Evolutionary conservation across 1,140 invertebrate species (phyloP), one percentile per base, ranked within the genome.

Genomic region (Drosophila sulfurigaster): DNA sequence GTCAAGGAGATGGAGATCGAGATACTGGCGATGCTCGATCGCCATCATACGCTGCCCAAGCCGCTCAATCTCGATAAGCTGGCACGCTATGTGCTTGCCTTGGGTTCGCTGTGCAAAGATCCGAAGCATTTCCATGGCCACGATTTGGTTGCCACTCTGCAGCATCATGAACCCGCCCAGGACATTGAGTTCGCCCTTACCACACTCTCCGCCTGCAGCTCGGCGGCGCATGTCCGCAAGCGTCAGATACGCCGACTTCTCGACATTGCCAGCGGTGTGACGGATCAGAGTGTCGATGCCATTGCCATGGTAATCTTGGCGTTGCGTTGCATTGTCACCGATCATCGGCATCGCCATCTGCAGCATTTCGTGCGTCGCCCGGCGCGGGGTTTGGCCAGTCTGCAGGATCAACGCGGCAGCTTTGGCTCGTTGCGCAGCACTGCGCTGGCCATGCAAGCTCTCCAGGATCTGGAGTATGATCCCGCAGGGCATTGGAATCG

Each of bases 1-100:
- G 94, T 94, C 4, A 97, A 97, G 81, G 96, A 97, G 86, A 95
- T 97, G 94, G 96, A 97, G 90, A 94, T 97, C 32, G 96, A 97
- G 81, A 95, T 97, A 48, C 94, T 97, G 1, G 93, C 97, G n/a
- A 94, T 96, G 86, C 94, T 97, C 32, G 97, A 93, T 57, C 81
- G 89, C 25, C 92, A 93, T 76, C 91, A 92, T 30, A 91, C 90
- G 15, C 54, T 92, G 38, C 91, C 92, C 15, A 94, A 95, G 10
- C 95, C 95, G 0, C 94, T 96, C n/a, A 96, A 96, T 5, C 94
- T 96, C 6, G 95, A 95, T 3, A 94, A 95, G 76, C 91, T 97
- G 16, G 96, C 96, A 0, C 94, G 95, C 10, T 97, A 96, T 91
- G 95, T 96, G 0, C 93, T 97, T 5, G 96, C 96, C 0, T 91